phyloP scores from a whole-genome alignment of 2,888 invertebrate genomes.

The Blomia tropicalis region DNA sequence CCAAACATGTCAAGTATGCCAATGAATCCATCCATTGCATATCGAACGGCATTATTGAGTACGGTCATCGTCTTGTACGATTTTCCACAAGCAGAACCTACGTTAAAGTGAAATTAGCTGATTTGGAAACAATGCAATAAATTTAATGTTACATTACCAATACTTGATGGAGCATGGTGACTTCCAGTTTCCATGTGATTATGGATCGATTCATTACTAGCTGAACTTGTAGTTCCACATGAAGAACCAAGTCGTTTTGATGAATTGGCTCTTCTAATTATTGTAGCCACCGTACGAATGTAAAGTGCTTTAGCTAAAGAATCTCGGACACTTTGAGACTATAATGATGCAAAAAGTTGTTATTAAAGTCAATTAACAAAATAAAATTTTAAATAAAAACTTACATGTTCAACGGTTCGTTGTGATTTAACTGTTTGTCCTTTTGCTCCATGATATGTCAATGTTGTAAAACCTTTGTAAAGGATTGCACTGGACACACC shows the following conservation, averaged over 20 bases:
- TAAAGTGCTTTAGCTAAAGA: constrained; percentile 78
- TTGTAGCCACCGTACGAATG: constrained; percentile 81
- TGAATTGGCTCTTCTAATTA: constrained; percentile 79
- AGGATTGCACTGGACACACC: constrained; percentile 58
- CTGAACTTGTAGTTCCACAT: constrained; percentile 65
- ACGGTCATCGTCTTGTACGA: constrained; percentile 67
- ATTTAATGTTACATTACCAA: not conserved
- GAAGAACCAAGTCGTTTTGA: constrained; percentile 63
- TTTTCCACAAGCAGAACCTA: constrained; percentile 52
- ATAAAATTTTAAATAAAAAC: not conserved
- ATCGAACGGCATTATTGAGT: constrained; percentile 73
- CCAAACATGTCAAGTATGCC: constrained; percentile 93
- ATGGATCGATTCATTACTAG: constrained; percentile 78
- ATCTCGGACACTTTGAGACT: constrained; percentile 48
- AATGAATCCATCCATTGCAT: constrained; percentile 74
- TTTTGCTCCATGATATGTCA: constrained; percentile 52
- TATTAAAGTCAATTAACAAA: not conserved
- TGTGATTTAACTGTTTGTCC: constrained; percentile 62
- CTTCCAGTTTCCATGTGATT: constrained; percentile 50
- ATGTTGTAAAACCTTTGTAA: constrained; percentile 62
- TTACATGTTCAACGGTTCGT: not conserved
- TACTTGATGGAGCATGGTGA: constrained; percentile 59
- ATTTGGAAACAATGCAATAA: not conserved
- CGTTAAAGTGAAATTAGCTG: not conserved
- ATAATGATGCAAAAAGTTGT: too few relatives aligned